Evolutionary conservation across 2,113 vertebrate species (phyloP).

Genomic region (Coryphaenoides rupestris): DNA sequence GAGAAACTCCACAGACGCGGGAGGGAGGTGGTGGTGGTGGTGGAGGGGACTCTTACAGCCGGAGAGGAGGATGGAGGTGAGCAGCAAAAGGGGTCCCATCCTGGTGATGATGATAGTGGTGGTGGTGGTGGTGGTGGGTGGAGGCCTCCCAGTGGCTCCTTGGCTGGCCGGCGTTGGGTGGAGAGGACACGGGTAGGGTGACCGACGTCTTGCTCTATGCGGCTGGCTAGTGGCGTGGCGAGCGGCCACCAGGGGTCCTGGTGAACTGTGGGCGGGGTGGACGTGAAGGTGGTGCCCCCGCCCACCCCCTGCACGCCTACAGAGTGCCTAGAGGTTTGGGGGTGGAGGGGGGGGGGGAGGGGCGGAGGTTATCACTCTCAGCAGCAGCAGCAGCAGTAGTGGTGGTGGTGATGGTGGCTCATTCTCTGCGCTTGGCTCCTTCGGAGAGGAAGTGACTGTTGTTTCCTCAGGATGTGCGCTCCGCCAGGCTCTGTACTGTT

Average conservation of each 20-base stretch:
- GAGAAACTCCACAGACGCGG: not conserved
- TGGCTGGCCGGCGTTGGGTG: not conserved
- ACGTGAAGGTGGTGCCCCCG: constrained; percentile 28
- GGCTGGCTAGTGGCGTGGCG: constrained; percentile 1
- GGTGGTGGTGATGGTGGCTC: not conserved
- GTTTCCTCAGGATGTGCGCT: constrained; percentile 76
- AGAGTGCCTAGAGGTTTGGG: too few relatives aligned
- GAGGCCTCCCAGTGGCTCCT: not conserved
- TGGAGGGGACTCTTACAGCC: constrained; percentile 61
- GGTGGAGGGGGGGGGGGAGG: not conserved
- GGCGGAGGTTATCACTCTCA: constrained; percentile 41
- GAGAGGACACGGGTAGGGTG: not conserved
- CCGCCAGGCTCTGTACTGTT: constrained; percentile 46
- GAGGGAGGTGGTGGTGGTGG: not conserved
- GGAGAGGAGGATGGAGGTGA: constrained; percentile 44
- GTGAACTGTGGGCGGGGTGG: too few relatives aligned
- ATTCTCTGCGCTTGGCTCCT: constrained; percentile 39
- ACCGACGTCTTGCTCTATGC: not conserved
- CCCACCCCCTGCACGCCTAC: constrained; percentile 28
- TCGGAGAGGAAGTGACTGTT: constrained; percentile 73
- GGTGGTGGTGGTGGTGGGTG: constrained; percentile 26
- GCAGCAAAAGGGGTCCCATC: constrained; percentile 51
- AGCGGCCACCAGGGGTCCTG: not conserved
- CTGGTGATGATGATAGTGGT: constrained; percentile 33
- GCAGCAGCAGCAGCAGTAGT: constrained; percentile 36